Conservation (phyloP, 2,113 vertebrate species). For the Rhynchopsitta pachyrhyncha region DNA sequence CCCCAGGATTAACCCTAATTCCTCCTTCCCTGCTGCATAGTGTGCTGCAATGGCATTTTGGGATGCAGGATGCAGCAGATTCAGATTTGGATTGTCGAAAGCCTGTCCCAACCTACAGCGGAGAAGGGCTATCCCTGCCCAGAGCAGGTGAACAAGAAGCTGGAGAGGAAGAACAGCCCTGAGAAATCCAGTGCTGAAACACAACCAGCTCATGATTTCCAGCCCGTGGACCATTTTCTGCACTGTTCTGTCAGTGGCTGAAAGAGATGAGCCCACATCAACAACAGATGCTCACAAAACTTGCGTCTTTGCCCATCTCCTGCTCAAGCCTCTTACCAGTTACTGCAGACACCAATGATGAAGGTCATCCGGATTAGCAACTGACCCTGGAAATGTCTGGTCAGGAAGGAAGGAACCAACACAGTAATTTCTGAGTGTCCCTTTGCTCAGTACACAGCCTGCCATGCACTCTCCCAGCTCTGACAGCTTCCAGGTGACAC, state of each 20-base stretch:
- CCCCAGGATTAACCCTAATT: background rate
- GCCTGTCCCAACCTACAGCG: background rate
- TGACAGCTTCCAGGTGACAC: background rate
- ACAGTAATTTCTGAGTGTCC: background rate
- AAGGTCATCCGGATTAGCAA: background rate
- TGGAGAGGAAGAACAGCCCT: background rate
- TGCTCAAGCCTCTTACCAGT: background rate
- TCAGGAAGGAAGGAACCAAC: background rate
- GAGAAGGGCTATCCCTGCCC: background rate
- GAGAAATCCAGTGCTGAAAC: background rate
- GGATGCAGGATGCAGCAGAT: background rate
- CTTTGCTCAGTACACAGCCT: background rate
- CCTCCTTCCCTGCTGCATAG: background rate
- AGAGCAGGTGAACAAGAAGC: background rate
- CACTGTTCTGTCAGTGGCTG: background rate
- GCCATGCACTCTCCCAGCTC: background rate
- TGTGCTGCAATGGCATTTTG: background rate
- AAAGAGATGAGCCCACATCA: background rate
- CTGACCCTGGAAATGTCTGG: background rate
- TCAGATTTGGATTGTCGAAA: background rate
- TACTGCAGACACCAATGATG: background rate
- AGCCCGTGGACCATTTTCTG: background rate
- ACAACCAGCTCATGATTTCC: background rate
- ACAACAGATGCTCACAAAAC: background rate
- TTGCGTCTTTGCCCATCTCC: background rate